These are phyloP conservation scores for Pollenia amentaria DNA, from an alignment of 2,888 invertebrate species.

Conservation along the genomic window DNA sequence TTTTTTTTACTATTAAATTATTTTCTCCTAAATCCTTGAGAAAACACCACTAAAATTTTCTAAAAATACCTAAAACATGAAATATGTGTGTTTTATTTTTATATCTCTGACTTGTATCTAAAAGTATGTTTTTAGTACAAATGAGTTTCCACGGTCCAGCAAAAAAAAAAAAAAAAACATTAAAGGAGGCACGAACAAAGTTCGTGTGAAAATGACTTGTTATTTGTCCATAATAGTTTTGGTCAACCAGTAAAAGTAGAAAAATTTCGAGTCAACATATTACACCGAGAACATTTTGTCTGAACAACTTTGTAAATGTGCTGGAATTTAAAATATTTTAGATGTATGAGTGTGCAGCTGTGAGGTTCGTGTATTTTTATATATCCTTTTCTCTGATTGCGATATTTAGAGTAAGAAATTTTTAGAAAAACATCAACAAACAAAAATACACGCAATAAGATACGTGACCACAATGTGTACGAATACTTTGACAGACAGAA, in stretches of 20 bases:
- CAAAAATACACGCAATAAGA: constrained; percentile 65
- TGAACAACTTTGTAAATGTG: constrained; percentile 58
- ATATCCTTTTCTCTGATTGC: constrained; percentile 12
- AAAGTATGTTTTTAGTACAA: constrained; percentile 5
- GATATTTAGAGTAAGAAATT: constrained; percentile 55
- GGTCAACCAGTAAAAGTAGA: constrained; percentile 27
- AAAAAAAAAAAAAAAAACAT: background rate
- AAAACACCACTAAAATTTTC: no score
- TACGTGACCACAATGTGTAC: constrained; percentile 63
- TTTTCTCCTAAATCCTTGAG: no score
- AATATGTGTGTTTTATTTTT: no score
- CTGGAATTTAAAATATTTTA: constrained; percentile 31
- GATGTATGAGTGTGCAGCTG: background rate
- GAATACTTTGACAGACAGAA: constrained; percentile 10
- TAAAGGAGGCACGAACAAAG: constrained; percentile 18
- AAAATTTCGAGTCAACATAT: constrained; percentile 19
- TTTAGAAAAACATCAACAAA: constrained; percentile 53
- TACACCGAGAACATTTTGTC: constrained; percentile 28
- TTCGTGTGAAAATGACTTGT: constrained; percentile 57
- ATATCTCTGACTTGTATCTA: background rate
- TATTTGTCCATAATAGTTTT: constrained; percentile 40
- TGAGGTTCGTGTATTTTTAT: background rate
- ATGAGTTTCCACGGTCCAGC: background rate
- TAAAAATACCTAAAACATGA: no score
- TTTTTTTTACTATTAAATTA: no score